Evolutionary conservation across 30 jellyfish, hydroid and myxozoan species (phyloP).

Genomic region (Nemopilema nomurai): DNA sequence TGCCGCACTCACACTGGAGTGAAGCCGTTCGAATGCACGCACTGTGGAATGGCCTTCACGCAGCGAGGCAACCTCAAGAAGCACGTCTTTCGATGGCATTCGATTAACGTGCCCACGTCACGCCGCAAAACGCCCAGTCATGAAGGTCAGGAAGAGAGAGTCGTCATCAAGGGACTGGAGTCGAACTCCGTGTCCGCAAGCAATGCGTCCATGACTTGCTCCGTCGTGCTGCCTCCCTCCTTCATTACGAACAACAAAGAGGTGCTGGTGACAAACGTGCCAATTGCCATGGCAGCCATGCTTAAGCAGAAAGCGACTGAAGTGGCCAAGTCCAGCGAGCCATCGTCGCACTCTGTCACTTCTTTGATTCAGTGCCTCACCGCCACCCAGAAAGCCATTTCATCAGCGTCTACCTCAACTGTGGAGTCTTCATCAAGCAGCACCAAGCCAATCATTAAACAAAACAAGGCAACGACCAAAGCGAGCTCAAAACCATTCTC

Average conservation of each 20-base stretch:
- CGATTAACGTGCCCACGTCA: constrained; percentile 38
- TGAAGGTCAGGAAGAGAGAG: constrained; percentile 29
- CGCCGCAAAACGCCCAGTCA: constrained; percentile 19
- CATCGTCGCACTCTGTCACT: constrained; percentile 27
- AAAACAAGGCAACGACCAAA: not conserved
- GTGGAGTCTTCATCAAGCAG: not conserved
- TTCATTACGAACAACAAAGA: constrained; percentile 47
- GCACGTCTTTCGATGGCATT: constrained; percentile 69
- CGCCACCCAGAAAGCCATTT: constrained; percentile 28
- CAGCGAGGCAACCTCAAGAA: constrained; percentile 70
- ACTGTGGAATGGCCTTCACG: constrained; percentile 79
- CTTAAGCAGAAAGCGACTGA: constrained; percentile 58
- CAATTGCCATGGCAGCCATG: constrained; percentile 59
- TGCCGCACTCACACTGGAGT: constrained; percentile 66
- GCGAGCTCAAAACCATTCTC: not conserved
- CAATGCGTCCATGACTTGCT: constrained; percentile 23
- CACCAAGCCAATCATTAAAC: not conserved
- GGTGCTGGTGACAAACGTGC: constrained; percentile 39
- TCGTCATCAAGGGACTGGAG: constrained; percentile 46
- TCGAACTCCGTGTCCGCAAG: not conserved
- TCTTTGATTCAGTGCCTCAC: constrained; percentile 51
- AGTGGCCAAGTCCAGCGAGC: constrained; percentile 44
- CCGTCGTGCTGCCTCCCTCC: constrained; percentile 50
- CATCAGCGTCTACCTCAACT: constrained; percentile 5
- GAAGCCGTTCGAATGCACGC: constrained; percentile 66